phyloP scores from a whole-genome alignment of 2,797 vertebrate genomes.

The Hapalemur alaotrensis region DNA sequence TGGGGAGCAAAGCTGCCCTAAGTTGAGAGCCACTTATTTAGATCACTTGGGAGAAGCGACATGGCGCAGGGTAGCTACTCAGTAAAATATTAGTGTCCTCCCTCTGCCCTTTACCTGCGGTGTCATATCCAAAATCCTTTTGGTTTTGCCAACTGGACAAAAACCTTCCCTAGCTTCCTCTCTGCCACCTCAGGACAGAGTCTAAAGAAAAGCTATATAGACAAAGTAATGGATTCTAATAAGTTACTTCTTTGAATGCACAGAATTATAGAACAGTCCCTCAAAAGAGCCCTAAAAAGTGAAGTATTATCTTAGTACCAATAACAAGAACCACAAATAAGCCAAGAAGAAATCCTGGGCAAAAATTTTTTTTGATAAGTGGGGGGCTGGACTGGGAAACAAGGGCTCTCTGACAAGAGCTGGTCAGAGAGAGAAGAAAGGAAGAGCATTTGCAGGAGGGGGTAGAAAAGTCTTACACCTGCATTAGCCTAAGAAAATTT shows the following conservation, averaged over 20 bases:
- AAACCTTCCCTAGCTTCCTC: neutral
- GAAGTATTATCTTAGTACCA: neutral
- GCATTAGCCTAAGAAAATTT: neutral
- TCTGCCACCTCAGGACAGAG: neutral
- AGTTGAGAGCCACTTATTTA: neutral
- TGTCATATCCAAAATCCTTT: neutral
- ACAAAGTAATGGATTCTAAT: neutral
- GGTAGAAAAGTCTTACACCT: neutral
- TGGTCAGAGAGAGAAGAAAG: neutral
- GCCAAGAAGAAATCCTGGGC: neutral
- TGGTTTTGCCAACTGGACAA: neutral
- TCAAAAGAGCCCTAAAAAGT: neutral
- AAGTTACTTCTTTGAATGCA: conserved; percentile 46
- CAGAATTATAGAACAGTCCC: neutral
- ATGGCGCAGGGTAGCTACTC: neutral
- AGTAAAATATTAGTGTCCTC: neutral
- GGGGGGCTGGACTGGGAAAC: neutral
- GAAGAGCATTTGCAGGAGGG: neutral
- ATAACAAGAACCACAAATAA: neutral
- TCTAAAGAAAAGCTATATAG: neutral
- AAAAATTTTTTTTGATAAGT: neutral
- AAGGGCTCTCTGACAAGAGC: neutral
- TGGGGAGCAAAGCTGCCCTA: neutral
- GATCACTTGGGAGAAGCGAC: rapidly evolving
- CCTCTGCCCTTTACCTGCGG: neutral